Base-by-base conservation (phyloP, 1,140 invertebrate genomes). In the Orussus abietinus region DNA sequence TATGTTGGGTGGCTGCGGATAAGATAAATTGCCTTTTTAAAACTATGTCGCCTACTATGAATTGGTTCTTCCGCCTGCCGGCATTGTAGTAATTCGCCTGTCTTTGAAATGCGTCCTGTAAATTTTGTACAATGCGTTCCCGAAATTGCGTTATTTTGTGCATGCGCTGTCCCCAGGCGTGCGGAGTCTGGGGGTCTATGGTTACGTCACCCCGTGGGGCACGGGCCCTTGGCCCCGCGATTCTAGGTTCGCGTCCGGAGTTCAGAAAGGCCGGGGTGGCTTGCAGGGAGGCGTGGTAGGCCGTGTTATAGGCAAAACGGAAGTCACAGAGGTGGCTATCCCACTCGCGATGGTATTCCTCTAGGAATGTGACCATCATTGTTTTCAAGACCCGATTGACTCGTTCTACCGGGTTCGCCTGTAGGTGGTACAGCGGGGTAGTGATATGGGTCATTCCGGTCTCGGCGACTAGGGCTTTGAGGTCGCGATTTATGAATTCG, bases 331-430 rank as follows among this genome's bases (percentile, higher is more conserved):
- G 34, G 45, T 57, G 32, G 5, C 38, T 7, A 43, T 69, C 69
- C 71, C 69, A 75, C 22, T 46, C 39, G n/a, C 47, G 35, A 15
- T 75, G 69, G 35, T 71, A 54, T 4, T 54, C 30, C 2, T 57
- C 42, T 0, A 65, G 38, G 39, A 48, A 72, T 1, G 57, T 39
- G 1, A 53, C 33, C 1, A 74, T 42, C 48, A 64, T 59, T 0
- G 57, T 62, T 43, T 70, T 70, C 5, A 68, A 14, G 17, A 65
- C 60, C 20, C 64, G 26, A 30, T 71, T 66, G 1, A 55, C 49
- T 2, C 66, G 15, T 40, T 70, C 66, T 0, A 67, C 64, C 5
- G 57, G 58, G 21, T 71, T 72, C 1, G 59, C 36, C 34, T 64
- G 47, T 3, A 62, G 62, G 34, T 70, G 64, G 36, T 69, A 66